Evolutionary conservation across 2,113 vertebrate species (phyloP).

Genomic region (Kryptolebias marmoratus): DNA sequence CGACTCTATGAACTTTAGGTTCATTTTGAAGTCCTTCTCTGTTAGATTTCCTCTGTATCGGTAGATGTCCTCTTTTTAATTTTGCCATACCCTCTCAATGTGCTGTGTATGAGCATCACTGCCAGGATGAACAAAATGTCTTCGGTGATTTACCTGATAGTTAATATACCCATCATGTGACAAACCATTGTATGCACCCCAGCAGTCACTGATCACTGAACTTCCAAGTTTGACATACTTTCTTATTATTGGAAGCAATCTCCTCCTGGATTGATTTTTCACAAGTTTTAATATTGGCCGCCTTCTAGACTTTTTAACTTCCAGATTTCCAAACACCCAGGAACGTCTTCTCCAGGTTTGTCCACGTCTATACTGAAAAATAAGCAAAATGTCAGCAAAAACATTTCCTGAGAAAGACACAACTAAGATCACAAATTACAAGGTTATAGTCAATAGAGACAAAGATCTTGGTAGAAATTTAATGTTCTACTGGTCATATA

Average conservation of each 20-base stretch:
- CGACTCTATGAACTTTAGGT: constrained; percentile 1
- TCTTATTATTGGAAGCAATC: neutral
- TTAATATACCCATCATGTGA: neutral
- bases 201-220: neutral
- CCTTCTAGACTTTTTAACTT: neutral
- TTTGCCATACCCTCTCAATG: neutral
- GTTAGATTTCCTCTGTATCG: neutral
- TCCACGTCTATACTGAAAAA: neutral
- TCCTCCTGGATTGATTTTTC: neutral
- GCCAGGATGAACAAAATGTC: neutral
- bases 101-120: neutral
- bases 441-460: no score
- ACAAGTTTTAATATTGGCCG: neutral
- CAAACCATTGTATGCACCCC: neutral
- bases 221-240: neutral
- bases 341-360: neutral
- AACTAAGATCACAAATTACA: no score
- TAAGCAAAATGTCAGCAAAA: neutral
- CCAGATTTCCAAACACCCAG: neutral
- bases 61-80: neutral
- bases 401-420: no score
- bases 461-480: no score
- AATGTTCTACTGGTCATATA: no score
- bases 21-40: neutral
- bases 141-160: neutral